phyloP scores from a whole-genome alignment of 2,888 invertebrate species.

The Ichneumon xanthorius region DNA sequence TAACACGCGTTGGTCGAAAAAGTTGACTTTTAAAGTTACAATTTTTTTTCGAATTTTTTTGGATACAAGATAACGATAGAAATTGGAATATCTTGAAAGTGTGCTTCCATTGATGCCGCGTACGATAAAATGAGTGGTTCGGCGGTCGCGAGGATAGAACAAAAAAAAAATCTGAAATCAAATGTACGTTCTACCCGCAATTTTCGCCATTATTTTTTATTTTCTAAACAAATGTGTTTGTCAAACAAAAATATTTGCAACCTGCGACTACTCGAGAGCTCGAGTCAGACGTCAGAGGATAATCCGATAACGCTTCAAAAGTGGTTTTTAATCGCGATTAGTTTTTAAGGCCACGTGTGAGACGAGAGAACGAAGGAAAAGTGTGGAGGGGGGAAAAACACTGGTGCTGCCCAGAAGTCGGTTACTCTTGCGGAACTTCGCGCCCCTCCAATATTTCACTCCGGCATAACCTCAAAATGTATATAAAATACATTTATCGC shows the following conservation, averaged over 20 bases:
- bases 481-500: neutral
- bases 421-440: slow-evolving; percentile 49
- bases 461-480: slow-evolving; percentile 34
- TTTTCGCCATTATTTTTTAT: slow-evolving; percentile 34
- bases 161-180: slow-evolving; percentile 40
- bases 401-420: slow-evolving; percentile 62
- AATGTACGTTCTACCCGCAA: slow-evolving; percentile 25
- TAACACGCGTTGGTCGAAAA: slow-evolving; percentile 5
- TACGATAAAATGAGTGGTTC: slow-evolving; percentile 24
- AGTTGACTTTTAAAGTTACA: slow-evolving; percentile 13
- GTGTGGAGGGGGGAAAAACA: slow-evolving; percentile 26
- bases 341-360: slow-evolving; percentile 36
- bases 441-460: slow-evolving; percentile 11
- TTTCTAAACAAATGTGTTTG: slow-evolving; percentile 18
- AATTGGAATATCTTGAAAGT: slow-evolving; percentile 57
- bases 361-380: slow-evolving; percentile 25
- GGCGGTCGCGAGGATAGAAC: slow-evolving; percentile 9
- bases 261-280: slow-evolving; percentile 25
- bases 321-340: slow-evolving; percentile 48
- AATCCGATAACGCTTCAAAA: slow-evolving; percentile 61
- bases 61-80: slow-evolving; percentile 53
- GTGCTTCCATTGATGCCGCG: slow-evolving; percentile 64
- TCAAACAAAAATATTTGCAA: slow-evolving; percentile 23
- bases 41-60: slow-evolving; percentile 16
- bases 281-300: slow-evolving; percentile 39